These are phyloP conservation scores for Naja naja DNA, from an alignment of 2,113 vertebrate genomes.

Conservation along the genomic window DNA sequence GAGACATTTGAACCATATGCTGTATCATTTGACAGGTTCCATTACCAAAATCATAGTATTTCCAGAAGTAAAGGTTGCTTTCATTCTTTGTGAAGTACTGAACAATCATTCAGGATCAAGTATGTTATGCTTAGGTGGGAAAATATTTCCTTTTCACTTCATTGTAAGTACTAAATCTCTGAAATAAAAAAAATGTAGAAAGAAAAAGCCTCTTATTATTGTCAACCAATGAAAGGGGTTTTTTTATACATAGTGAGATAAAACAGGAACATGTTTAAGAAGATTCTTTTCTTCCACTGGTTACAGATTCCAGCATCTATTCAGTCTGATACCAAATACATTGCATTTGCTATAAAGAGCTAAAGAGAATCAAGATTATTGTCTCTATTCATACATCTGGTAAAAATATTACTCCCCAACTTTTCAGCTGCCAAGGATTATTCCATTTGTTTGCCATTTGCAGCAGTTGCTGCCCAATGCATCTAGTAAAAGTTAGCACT, in stretches of 20 bases:
- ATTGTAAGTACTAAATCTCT: background rate
- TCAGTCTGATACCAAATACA: conserved; percentile 9
- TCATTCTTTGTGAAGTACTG: conserved; percentile 2
- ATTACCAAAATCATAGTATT: background rate
- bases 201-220: background rate
- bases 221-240: background rate
- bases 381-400: background rate
- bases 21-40: background rate
- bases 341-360: background rate
- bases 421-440: conserved; percentile 9
- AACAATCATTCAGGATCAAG: background rate
- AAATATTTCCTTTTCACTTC: conserved; percentile 8
- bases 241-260: background rate
- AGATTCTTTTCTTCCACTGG: background rate
- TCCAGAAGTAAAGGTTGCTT: background rate
- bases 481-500: conserved; percentile 15
- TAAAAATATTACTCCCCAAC: background rate
- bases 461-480: conserved; percentile 6
- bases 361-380: conserved; percentile 13
- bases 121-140: background rate
- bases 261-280: conserved; percentile 5
- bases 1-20: background rate
- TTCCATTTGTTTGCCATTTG: conserved; percentile 33
- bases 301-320: background rate
- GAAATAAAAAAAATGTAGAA: background rate